These are phyloP conservation scores for Julus scandinavius DNA, from an alignment of 2,888 invertebrate species.

Conservation along the genomic window DNA sequence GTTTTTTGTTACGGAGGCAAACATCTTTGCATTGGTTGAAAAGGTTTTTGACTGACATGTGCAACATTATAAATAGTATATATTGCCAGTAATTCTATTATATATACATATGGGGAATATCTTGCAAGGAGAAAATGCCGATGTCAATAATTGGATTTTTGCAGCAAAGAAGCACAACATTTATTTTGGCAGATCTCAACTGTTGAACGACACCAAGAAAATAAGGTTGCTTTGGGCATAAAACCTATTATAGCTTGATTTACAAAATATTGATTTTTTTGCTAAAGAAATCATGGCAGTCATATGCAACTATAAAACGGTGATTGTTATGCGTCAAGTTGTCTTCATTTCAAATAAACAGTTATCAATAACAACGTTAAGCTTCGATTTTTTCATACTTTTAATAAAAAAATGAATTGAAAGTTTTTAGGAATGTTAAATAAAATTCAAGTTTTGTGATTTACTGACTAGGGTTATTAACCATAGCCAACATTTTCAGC, in stretches of 20 bases:
- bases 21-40: background rate
- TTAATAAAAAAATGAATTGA: too few species aligned
- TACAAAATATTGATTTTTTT: background rate
- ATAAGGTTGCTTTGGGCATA: background rate
- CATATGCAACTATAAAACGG: too few species aligned
- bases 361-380: too few species aligned
- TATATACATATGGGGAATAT: background rate
- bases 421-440: too few species aligned
- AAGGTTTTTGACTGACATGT: background rate
- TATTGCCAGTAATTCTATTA: background rate
- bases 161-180: background rate
- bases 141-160: background rate
- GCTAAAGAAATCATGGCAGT: too few species aligned
- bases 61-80: background rate
- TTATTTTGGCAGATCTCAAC: background rate
- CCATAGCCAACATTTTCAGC: too few species aligned
- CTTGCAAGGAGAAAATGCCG: background rate
- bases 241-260: background rate
- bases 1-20: background rate
- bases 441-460: too few species aligned
- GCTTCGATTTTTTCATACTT: too few species aligned
- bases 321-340: too few species aligned
- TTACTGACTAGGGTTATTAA: too few species aligned
- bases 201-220: background rate
- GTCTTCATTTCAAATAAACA: too few species aligned